Conservation (phyloP, 1,140 invertebrate species). For the Andricus grossulariae region DNA sequence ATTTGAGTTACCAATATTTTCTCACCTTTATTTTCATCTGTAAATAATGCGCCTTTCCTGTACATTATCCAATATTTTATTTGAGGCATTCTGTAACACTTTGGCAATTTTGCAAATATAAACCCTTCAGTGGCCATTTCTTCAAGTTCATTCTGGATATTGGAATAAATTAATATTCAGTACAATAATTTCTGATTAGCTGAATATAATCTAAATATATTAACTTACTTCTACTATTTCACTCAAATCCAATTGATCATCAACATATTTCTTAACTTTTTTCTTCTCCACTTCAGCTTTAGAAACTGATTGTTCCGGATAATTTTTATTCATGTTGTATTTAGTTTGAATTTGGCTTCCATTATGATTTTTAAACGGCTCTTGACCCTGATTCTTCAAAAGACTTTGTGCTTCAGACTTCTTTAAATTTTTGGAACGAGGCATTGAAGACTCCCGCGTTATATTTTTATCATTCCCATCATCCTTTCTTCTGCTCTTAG, state of each 20-base stretch:
- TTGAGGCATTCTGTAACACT: constrained; percentile 62
- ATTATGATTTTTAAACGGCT: neutral
- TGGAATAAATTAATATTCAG: neutral
- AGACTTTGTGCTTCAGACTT: neutral
- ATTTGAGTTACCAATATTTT: neutral
- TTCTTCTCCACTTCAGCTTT: neutral
- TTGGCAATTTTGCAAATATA: constrained; percentile 65
- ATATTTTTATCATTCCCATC: neutral
- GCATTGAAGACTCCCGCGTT: neutral
- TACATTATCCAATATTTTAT: constrained; percentile 64
- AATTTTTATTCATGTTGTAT: neutral
- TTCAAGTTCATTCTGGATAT: constrained; percentile 58
- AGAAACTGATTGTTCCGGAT: neutral
- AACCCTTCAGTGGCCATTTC: constrained; percentile 64
- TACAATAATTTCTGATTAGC: neutral
- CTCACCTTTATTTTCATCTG: constrained; percentile 58
- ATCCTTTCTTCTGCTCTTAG: neutral
- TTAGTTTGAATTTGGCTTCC: constrained; percentile 25
- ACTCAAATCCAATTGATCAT: neutral
- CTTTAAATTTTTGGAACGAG: neutral
- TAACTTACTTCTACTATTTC: constrained; percentile 17
- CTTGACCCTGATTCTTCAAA: neutral
- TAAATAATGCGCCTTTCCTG: constrained; percentile 56
- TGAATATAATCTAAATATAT: neutral
- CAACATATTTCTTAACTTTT: neutral